Evolutionary conservation across 2,113 vertebrate genomes (phyloP).

Genomic region (Stictonetta naevosa): DNA sequence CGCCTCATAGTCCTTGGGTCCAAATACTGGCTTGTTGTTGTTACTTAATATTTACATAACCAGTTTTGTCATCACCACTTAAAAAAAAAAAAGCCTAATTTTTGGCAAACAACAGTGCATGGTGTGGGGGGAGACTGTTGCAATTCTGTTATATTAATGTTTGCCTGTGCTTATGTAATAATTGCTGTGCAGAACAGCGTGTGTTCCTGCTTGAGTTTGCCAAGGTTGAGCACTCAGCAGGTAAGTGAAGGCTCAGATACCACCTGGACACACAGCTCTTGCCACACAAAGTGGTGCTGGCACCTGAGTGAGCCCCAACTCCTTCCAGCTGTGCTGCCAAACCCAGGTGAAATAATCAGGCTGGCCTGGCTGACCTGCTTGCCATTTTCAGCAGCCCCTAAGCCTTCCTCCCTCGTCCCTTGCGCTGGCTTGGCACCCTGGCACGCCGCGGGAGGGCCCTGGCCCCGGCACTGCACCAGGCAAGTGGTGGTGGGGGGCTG

Average conservation of each 20-base stretch:
- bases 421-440: background rate
- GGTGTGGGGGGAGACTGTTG: background rate
- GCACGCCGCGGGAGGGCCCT: fast-evolving
- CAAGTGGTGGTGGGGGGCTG: background rate
- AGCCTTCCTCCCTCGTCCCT: fast-evolving
- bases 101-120: background rate
- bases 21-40: background rate
- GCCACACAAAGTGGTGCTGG: background rate
- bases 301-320: no score
- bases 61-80: background rate
- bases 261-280: background rate
- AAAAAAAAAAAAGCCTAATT: background rate
- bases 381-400: background rate
- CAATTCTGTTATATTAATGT: no score
- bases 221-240: background rate
- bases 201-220: background rate
- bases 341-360: background rate
- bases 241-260: background rate
- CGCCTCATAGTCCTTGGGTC: fast-evolving
- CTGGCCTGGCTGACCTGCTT: background rate
- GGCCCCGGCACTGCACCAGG: background rate
- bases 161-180: no score
- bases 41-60: background rate
- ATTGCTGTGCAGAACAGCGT: background rate
- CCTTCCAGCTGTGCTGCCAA: background rate